Base-by-base conservation (phyloP, 2,888 invertebrate species). In the Blastobasis lacticolella region DNA sequence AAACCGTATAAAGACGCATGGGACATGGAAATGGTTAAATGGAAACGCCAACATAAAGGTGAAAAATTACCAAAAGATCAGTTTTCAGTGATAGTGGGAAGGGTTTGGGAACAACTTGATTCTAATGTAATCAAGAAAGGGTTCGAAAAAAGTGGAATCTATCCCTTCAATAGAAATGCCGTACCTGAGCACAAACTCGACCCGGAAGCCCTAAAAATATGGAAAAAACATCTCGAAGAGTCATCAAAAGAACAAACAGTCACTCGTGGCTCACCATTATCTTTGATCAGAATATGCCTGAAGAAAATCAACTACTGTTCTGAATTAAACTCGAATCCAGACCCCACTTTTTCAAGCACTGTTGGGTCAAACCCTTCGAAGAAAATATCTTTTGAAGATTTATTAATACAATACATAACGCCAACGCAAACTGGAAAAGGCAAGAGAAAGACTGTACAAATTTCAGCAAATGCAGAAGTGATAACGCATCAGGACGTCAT, bases 1-100 rank as follows among this genome's bases (percentile, higher is more conserved):
- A 59, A 58, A 50, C 53, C 58, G 36, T 43, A 54, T 47, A 54
- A 59, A 52, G 53, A 57, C 40, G 50, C 53, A 40, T 59, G 57
- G 55, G 54, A 57, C 45, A 42, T 37, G 4, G 49, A 49, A 46
- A 9, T 47, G 10, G 51, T 51, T 8, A 51, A 51, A 51, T 51
- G 51, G 51, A 47, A 51, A 51, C 48, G 55, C 10, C 46, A 46
- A 3, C 51, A 52, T 38, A 36, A 46, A 8, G 53, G 53, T 10
- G 37, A 37, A 2, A 56, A 52, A 37, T 40, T 56, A 8, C 52
- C 40, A 45, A 56, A 56, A 50, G 1, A 10, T 5, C 45, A 49
- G 9, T 56, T 56, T 49, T 7, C 46, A 3, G 10, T 36, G 9
- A 53, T 56, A 1, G 5, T 56, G 5, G 49, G 46, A 7, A 37